These are phyloP conservation scores for Tenebrio molitor DNA, from an alignment of 1,140 invertebrate species.

Conservation along the genomic window DNA sequence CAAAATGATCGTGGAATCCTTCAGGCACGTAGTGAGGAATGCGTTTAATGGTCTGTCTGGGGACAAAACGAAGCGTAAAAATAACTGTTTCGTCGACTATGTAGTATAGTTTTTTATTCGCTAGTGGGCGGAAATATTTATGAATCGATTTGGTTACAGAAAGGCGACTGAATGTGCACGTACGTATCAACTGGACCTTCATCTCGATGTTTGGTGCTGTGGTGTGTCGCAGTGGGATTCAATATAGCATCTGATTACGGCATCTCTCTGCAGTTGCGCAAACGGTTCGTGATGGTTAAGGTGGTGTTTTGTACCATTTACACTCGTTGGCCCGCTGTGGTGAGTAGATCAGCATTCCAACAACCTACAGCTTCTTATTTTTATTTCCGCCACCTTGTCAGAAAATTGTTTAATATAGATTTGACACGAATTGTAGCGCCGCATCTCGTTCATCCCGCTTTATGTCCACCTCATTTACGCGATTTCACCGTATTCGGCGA, in stretches of 20 bases:
- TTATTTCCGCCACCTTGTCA: constrained; percentile 48
- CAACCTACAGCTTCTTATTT: constrained; percentile 53
- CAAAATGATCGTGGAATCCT: constrained; percentile 10
- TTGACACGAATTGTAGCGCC: constrained; percentile 10
- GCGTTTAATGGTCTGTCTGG: constrained; percentile 33
- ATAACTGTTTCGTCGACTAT: constrained; percentile 42
- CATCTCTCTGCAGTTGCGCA: constrained; percentile 42
- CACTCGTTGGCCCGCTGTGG: constrained; percentile 30
- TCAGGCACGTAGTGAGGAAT: constrained; percentile 1
- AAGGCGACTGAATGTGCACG: constrained; percentile 39
- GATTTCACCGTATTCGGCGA: neutral
- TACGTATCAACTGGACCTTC: constrained; percentile 36
- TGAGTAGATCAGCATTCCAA: constrained; percentile 53
- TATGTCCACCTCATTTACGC: neutral
- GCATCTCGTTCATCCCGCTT: neutral
- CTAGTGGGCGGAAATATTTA: constrained; percentile 47
- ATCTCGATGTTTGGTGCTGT: constrained; percentile 36
- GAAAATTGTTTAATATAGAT: constrained; percentile 13
- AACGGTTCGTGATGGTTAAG: constrained; percentile 17
- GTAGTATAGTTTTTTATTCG: constrained; percentile 43
- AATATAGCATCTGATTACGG: constrained; percentile 46
- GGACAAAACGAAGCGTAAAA: constrained; percentile 41
- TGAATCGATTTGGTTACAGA: constrained; percentile 49
- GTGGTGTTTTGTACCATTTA: constrained; percentile 26
- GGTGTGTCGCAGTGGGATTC: constrained; percentile 42